A percentile compares a stretch with the other conserved stretches of the same genome.
phyloP scores from a whole-genome alignment of 2,888 invertebrate genomes.

The Stictocephala bisonia region DNA sequence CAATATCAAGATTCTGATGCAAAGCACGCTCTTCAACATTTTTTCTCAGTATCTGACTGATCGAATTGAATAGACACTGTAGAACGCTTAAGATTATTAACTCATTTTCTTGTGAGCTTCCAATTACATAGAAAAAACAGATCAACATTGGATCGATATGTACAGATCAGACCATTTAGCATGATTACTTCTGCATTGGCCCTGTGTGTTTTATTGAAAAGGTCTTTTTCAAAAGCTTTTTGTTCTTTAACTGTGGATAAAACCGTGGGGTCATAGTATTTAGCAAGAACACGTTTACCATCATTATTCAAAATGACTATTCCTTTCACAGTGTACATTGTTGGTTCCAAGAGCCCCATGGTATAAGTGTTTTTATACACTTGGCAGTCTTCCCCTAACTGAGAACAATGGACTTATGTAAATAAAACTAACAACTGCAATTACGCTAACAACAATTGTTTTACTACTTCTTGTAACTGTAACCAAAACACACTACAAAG shows the following conservation, averaged over 20 bases:
- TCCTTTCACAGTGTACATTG: slow-evolving; percentile 94
- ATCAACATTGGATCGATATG: slow-evolving; percentile 98
- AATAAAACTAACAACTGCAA: too few relatives aligned
- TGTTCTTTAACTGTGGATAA: slow-evolving; percentile 95
- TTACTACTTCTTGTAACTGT: too few relatives aligned
- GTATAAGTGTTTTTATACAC: slow-evolving; percentile 64
- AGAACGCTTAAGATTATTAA: slow-evolving; percentile 93
- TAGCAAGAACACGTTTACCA: slow-evolving; percentile 95
- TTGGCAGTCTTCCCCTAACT: too few relatives aligned
- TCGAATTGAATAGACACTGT: slow-evolving; percentile 95
- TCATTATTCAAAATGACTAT: slow-evolving; percentile 98
- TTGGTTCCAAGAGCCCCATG: slow-evolving; percentile 75
- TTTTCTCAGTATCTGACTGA: slow-evolving; percentile 92
- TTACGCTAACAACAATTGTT: too few relatives aligned
- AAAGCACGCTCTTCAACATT: slow-evolving; percentile 95
- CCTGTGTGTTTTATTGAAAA: slow-evolving; percentile 96
- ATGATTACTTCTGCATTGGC: slow-evolving; percentile 98
- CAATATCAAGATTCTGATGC: slow-evolving; percentile 93
- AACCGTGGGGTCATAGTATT: slow-evolving; percentile 94
- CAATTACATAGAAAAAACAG: slow-evolving; percentile 99
- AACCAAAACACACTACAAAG: too few relatives aligned
- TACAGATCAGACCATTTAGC: slow-evolving; percentile 97
- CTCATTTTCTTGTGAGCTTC: slow-evolving; percentile 98
- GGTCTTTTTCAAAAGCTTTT: slow-evolving; percentile 95
- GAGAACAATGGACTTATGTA: too few relatives aligned